A percentile compares a stretch with the other conserved stretches of the same genome.
phyloP scores from a whole-genome alignment of 1,140 invertebrate species.

The Dendroctonus ponderosae region DNA sequence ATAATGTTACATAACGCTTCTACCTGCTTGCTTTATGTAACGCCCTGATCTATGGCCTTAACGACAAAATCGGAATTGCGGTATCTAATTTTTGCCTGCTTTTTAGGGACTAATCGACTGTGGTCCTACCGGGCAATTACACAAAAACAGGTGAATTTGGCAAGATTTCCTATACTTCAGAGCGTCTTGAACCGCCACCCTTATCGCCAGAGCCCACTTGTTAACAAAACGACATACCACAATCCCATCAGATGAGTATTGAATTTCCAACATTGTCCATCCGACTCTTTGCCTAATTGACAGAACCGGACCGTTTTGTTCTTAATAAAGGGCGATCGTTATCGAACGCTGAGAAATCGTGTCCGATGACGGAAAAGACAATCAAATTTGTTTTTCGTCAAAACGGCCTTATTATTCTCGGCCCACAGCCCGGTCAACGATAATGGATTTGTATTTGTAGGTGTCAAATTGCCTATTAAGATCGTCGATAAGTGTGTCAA shows the following conservation, averaged over 20 bases:
- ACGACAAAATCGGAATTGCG: no score
- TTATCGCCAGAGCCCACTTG: no score
- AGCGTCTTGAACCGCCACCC: no score
- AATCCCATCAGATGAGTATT: conserved; percentile 2
- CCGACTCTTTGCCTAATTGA: conserved; percentile 16
- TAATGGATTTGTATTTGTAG: conserved; percentile 27
- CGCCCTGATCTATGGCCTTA: no score
- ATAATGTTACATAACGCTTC: no score
- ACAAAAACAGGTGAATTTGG: no score
- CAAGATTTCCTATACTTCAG: no score
- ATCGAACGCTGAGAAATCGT: conserved; percentile 25
- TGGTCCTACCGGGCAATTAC: no score
- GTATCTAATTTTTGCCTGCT: no score
- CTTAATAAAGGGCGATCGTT: conserved; percentile 11
- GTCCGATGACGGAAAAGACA: conserved; percentile 21
- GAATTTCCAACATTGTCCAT: conserved; percentile 2
- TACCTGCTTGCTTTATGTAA: no score
- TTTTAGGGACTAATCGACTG: no score
- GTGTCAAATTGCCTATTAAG: conserved; percentile 29
- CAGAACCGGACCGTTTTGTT: conserved; percentile 18
- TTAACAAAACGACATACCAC: no score
- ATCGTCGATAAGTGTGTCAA: conserved; percentile 16
- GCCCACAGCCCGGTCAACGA: neutral
- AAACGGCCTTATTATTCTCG: conserved; percentile 23
- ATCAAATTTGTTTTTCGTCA: conserved; percentile 22